A percentile compares a stretch with the other conserved stretches of the same genome.
Evolutionary conservation across 1,140 invertebrate genomes (phyloP).

Genomic region (Planococcus citri): DNA sequence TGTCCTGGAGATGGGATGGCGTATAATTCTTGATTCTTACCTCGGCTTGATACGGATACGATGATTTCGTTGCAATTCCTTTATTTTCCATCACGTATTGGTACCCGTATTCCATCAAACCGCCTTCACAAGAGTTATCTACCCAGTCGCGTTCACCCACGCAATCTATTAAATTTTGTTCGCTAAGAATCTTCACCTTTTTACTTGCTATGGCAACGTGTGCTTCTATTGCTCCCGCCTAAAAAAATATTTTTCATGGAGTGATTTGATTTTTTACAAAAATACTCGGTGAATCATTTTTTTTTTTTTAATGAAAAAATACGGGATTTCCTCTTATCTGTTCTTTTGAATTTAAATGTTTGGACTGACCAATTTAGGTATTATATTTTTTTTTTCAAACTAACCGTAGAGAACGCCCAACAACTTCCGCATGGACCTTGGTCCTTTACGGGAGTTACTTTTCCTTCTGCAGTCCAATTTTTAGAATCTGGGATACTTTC

Average conservation of each 20-base stretch:
- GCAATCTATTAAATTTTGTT: constrained; percentile 96
- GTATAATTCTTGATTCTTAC: constrained; percentile 58
- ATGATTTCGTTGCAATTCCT: constrained; percentile 80
- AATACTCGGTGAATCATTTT: no score
- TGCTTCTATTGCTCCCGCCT: no score
- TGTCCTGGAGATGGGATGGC: constrained; percentile 33
- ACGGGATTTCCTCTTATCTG: no score
- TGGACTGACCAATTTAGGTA: no score
- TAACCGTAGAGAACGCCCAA: constrained; percentile 50
- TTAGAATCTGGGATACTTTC: constrained; percentile 60
- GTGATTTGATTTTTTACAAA: no score
- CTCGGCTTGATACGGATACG: constrained; percentile 74
- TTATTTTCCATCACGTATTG: constrained; percentile 81
- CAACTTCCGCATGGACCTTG: constrained; percentile 67
- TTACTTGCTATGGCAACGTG: no score
- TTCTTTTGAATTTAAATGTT: no score
- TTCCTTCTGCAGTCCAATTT: constrained; percentile 78
- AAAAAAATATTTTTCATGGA: no score
- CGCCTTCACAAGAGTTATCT: constrained; percentile 35
- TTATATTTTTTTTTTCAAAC: no score
- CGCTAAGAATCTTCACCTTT: constrained; percentile 85
- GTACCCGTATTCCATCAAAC: constrained; percentile 44
- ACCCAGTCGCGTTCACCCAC: constrained; percentile 54
- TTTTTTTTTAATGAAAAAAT: no score
- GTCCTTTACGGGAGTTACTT: constrained; percentile 84